phyloP scores from a whole-genome alignment of 1,140 invertebrate species.

The Chrysoperla carnea region DNA sequence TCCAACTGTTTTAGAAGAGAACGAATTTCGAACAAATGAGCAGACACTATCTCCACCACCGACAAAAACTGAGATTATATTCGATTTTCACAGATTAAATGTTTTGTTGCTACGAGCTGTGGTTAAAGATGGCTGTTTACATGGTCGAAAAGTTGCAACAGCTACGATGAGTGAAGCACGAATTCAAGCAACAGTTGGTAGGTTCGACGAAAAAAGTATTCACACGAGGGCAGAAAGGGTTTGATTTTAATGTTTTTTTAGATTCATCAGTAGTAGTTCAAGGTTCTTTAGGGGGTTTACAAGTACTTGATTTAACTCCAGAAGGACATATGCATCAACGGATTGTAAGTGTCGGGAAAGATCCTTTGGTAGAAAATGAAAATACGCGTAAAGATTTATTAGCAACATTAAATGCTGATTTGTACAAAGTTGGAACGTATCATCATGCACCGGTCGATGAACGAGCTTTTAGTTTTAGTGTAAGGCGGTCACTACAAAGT shows the following conservation, averaged over 20 bases:
- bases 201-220: too few relatives aligned
- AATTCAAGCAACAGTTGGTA: constrained; percentile 72
- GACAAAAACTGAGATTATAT: constrained; percentile 61
- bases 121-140: constrained; percentile 44
- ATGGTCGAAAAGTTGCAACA: constrained; percentile 81
- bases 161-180: constrained; percentile 79
- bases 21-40: too few relatives aligned
- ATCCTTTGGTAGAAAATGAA: constrained; percentile 35
- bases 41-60: neutral
- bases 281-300: constrained; percentile 79
- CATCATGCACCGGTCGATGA: neutral
- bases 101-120: constrained; percentile 68
- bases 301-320: constrained; percentile 75
- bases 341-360: constrained; percentile 69
- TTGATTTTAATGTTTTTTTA: constrained; percentile 11
- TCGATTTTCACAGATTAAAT: constrained; percentile 84
- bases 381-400: neutral
- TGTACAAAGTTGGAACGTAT: neutral
- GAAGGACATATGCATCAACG: constrained; percentile 68
- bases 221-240: too few relatives aligned
- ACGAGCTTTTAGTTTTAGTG: constrained; percentile 23
- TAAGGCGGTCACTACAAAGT: constrained; percentile 5
- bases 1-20: too few relatives aligned
- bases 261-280: constrained; percentile 41
- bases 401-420: neutral